Conservation (phyloP, 2,113 vertebrate genomes). For the Phoxinus phoxinus region DNA sequence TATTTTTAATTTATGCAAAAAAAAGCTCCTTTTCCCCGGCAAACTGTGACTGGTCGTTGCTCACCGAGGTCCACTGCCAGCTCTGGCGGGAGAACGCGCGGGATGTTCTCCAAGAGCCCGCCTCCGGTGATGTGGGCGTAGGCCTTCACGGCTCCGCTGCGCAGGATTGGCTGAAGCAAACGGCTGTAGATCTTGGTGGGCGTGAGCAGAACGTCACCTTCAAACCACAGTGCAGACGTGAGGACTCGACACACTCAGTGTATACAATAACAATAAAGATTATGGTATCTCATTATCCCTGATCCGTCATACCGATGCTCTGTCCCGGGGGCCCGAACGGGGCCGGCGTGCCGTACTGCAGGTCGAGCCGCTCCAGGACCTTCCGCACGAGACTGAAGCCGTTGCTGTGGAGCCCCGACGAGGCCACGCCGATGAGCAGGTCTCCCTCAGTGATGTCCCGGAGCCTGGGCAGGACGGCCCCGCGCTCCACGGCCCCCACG, state of each 20-base stretch:
- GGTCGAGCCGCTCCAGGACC: slow-evolving; percentile 80
- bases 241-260: no score
- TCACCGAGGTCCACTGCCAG: slow-evolving; percentile 87
- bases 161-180: slow-evolving; percentile 84
- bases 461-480: slow-evolving; percentile 83
- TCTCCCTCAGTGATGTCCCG: slow-evolving; percentile 83
- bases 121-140: slow-evolving; percentile 96
- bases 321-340: slow-evolving; percentile 74
- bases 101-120: slow-evolving; percentile 93
- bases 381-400: slow-evolving; percentile 94
- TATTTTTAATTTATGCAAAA: no score
- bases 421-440: slow-evolving; percentile 85
- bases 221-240: slow-evolving; percentile 13
- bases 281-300: no score
- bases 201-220: slow-evolving; percentile 88
- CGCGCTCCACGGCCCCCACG: slow-evolving; percentile 87
- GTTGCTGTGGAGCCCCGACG: slow-evolving; percentile 96
- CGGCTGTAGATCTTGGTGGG: slow-evolving; percentile 94
- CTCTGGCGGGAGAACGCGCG: slow-evolving; percentile 84
- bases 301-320: slow-evolving; percentile 80
- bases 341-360: slow-evolving; percentile 80
- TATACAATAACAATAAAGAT: no score
- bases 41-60: slow-evolving; percentile 3
- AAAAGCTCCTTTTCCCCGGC: no score
- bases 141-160: slow-evolving; percentile 86